A percentile compares a stretch with the other conserved stretches of the same genome.
These are phyloP conservation scores for Stercorarius parasiticus DNA, from an alignment of 2,113 vertebrate genomes.

Conservation along the genomic window DNA sequence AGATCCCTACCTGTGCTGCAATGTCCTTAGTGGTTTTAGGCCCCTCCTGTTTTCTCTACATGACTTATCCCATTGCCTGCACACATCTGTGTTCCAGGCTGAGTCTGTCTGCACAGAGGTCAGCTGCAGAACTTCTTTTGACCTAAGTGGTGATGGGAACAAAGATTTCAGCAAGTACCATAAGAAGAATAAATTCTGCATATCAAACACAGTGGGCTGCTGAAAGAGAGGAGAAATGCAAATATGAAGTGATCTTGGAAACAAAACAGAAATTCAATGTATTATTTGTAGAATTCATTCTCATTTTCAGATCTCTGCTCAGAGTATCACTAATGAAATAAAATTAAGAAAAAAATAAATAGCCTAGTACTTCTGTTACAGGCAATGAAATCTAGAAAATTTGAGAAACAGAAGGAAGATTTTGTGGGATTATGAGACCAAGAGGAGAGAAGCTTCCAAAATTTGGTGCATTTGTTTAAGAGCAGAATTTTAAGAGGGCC, in stretches of 20 bases:
- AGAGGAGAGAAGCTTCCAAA: not conserved
- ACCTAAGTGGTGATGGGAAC: not conserved
- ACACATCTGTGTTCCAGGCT: not conserved
- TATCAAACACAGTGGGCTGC: not conserved
- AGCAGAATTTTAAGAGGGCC: not conserved
- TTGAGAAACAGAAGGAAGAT: not conserved
- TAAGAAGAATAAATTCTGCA: not conserved
- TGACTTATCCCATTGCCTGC: not conserved
- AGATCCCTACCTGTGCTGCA: not conserved
- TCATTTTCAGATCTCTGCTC: not conserved
- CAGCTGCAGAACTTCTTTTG: not conserved
- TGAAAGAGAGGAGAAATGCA: not conserved
- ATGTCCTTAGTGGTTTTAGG: not conserved
- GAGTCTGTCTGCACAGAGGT: not conserved
- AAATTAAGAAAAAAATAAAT: not conserved
- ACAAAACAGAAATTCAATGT: not conserved
- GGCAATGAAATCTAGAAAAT: not conserved
- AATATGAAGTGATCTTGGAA: not conserved
- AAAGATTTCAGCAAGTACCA: not conserved
- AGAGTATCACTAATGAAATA: not conserved
- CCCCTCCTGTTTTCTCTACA: not conserved
- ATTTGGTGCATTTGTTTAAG: not conserved
- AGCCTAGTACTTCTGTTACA: not conserved
- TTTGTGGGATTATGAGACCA: not conserved
- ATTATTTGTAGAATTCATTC: not conserved